Conservation (phyloP, 2,797 vertebrate species). For the Lateolabrax maculatus region DNA sequence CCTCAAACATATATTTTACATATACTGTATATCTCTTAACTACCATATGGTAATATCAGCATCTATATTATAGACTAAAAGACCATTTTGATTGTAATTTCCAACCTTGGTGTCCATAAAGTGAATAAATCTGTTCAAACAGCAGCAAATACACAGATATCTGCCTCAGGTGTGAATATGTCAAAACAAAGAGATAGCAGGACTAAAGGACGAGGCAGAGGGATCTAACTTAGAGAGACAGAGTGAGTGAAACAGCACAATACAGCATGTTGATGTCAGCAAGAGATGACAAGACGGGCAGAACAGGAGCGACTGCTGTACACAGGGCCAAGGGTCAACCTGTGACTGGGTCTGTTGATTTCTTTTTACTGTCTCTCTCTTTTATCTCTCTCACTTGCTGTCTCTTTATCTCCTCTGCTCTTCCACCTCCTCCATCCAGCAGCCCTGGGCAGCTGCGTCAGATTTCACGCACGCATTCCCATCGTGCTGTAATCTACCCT, state of each 20-base stretch:
- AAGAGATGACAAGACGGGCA: conserved; percentile 51
- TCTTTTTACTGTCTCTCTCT: conserved; percentile 48
- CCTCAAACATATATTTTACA: background rate
- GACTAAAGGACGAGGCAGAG: conserved; percentile 10
- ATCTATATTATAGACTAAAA: background rate
- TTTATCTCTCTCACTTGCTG: conserved; percentile 33
- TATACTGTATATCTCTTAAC: background rate
- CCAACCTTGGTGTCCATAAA: background rate
- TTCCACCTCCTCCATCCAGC: conserved; percentile 53
- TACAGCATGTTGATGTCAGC: conserved; percentile 58
- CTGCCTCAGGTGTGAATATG: conserved; percentile 27
- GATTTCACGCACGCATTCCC: conserved; percentile 78
- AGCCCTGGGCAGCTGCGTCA: conserved; percentile 75
- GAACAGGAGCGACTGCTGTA: conserved; percentile 53
- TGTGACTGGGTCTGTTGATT: conserved; percentile 54
- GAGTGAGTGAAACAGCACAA: conserved; percentile 36
- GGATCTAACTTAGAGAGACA: conserved; percentile 52
- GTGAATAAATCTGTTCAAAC: conserved; percentile 24
- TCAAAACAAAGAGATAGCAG: conserved; percentile 12
- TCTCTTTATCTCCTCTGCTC: conserved; percentile 39
- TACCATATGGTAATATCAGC: background rate
- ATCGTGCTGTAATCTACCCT: conserved; percentile 71
- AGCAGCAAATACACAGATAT: conserved; percentile 22
- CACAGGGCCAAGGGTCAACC: conserved; percentile 65
- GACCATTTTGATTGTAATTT: background rate